These are phyloP conservation scores for Antennarius maculatus DNA, from an alignment of 2,797 vertebrate species.

Conservation along the genomic window DNA sequence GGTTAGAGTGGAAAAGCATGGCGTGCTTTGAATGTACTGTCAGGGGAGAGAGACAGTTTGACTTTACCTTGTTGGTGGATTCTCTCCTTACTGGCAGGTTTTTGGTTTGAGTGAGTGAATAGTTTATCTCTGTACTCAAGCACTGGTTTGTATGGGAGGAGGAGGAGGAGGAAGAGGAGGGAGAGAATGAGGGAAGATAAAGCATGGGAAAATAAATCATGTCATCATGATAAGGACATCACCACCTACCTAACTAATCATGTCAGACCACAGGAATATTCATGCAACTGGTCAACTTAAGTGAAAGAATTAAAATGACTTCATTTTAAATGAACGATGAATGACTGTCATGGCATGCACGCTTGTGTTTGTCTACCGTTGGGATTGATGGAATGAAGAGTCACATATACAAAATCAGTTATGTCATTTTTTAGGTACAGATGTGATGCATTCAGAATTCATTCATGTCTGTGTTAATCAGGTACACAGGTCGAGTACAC, in stretches of 20 bases:
- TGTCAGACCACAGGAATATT: slow-evolving; percentile 28
- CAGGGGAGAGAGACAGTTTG: slow-evolving; percentile 41
- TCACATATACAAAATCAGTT: not conserved
- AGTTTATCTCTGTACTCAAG: slow-evolving; percentile 97
- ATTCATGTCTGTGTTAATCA: slow-evolving; percentile 6
- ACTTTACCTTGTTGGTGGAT: slow-evolving; percentile 93
- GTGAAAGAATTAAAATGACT: slow-evolving; percentile 15
- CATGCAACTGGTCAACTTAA: slow-evolving; percentile 33
- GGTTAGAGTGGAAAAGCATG: slow-evolving; percentile 46
- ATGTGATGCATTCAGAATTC: slow-evolving; percentile 9
- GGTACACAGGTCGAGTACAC: not conserved
- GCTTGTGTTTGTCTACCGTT: slow-evolving; percentile 26
- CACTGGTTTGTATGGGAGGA: slow-evolving; percentile 83
- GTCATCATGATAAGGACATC: slow-evolving; percentile 61
- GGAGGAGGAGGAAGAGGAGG: slow-evolving; percentile 40
- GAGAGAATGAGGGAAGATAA: slow-evolving; percentile 15
- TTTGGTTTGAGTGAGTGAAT: slow-evolving; percentile 94
- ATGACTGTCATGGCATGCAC: slow-evolving; percentile 55
- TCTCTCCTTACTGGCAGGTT: slow-evolving; percentile 90
- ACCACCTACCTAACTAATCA: slow-evolving; percentile 16
- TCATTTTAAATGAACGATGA: slow-evolving; percentile 24
- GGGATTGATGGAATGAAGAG: slow-evolving; percentile 32
- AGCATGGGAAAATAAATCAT: slow-evolving; percentile 63
- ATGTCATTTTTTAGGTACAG: slow-evolving; percentile 4
- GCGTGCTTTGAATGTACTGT: slow-evolving; percentile 11